Conservation (phyloP, 2,888 invertebrate species). For the Stictocephala bisonia region DNA sequence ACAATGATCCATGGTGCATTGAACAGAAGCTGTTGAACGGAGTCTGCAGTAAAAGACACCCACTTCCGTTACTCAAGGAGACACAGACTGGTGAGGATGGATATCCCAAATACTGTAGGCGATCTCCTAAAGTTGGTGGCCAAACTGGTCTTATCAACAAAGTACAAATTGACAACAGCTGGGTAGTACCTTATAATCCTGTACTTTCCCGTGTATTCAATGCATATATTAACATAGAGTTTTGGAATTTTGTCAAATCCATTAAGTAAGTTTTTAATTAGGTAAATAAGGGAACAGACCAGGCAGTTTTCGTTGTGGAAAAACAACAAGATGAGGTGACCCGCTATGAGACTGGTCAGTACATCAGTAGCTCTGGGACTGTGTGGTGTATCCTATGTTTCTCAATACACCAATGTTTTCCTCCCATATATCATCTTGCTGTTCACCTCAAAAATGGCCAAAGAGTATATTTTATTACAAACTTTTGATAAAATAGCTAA, state of each 20-base stretch:
- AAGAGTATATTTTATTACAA: neutral
- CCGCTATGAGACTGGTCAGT: no score
- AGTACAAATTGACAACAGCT: conserved; percentile 44
- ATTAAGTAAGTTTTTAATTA: conserved; percentile 58
- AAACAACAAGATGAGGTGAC: conserved; percentile 53
- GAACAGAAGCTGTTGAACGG: conserved; percentile 41
- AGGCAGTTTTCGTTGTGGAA: conserved; percentile 42
- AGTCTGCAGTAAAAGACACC: no score
- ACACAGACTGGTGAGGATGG: no score
- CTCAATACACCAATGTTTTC: neutral
- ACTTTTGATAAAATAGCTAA: neutral
- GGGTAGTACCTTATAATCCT: no score
- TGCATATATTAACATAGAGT: conserved; percentile 57
- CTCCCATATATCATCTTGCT: no score
- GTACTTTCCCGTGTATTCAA: no score
- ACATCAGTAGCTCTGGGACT: conserved; percentile 47
- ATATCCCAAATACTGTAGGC: no score
- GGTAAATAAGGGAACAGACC: conserved; percentile 56
- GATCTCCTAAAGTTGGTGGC: neutral
- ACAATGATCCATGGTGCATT: no score
- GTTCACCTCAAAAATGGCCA: no score
- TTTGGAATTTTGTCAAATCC: conserved; percentile 55
- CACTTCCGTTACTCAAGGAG: conserved; percentile 55
- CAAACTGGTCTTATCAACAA: neutral
- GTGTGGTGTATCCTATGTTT: no score